phyloP scores from a whole-genome alignment of 2,888 invertebrate species.

The Cosmorhoe ocellata region DNA sequence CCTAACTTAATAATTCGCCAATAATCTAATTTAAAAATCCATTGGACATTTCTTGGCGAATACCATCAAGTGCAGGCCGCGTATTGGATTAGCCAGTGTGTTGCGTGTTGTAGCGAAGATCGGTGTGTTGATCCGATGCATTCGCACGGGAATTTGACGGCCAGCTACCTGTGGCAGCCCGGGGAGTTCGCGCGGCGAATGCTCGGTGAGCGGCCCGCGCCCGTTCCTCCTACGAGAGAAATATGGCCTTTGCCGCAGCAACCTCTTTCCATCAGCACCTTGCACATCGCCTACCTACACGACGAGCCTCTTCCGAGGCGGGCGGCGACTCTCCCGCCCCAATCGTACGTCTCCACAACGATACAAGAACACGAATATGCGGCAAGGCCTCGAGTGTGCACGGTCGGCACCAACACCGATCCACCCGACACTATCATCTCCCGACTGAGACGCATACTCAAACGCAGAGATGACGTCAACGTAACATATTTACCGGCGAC shows the following conservation, averaged over 20 bases:
- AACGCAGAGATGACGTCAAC: slow-evolving; percentile 48
- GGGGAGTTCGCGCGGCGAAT: slow-evolving; percentile 73
- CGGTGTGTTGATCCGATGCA: slow-evolving; percentile 59
- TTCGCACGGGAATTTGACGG: slow-evolving; percentile 73
- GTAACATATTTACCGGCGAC: slow-evolving; percentile 48
- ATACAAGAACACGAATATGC: slow-evolving; percentile 46
- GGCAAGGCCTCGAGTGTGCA: slow-evolving; percentile 56
- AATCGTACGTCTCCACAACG: slow-evolving; percentile 48
- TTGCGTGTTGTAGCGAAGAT: slow-evolving; percentile 60
- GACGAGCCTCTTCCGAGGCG: slow-evolving; percentile 61
- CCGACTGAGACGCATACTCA: slow-evolving; percentile 53
- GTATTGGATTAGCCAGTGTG: slow-evolving; percentile 70
- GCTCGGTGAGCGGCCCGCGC: slow-evolving; percentile 72
- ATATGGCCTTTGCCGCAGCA: slow-evolving; percentile 69
- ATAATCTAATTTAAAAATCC: slow-evolving; percentile 67
- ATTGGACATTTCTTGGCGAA: slow-evolving; percentile 60
- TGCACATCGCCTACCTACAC: slow-evolving; percentile 71
- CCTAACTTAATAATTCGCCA: slow-evolving; percentile 50
- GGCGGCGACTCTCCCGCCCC: slow-evolving; percentile 62
- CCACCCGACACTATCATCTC: slow-evolving; percentile 58
- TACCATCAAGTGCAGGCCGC: slow-evolving; percentile 70
- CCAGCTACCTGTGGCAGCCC: slow-evolving; percentile 78
- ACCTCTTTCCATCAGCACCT: slow-evolving; percentile 71
- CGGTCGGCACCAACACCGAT: slow-evolving; percentile 74
- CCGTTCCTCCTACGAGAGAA: slow-evolving; percentile 72